Conservation (phyloP, 2,113 vertebrate genomes). For the Grantiella picta region DNA sequence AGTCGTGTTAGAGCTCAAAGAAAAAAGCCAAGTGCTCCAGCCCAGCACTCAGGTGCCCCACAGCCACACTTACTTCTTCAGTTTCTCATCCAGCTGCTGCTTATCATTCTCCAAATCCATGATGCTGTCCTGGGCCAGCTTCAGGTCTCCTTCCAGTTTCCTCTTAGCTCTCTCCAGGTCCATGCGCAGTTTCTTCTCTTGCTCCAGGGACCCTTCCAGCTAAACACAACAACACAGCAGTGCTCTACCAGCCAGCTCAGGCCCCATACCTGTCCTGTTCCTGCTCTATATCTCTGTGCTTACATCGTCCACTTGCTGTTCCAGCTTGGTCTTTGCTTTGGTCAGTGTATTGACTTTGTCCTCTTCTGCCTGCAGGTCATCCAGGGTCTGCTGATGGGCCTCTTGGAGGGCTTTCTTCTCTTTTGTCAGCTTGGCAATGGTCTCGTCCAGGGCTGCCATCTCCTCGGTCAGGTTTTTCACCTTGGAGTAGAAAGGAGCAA, state of each 20-base stretch:
- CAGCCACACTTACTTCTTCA: not conserved
- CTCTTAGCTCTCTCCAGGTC: conserved; percentile 80
- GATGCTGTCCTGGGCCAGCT: not conserved
- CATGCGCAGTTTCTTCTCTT: conserved; percentile 84
- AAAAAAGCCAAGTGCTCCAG: not conserved
- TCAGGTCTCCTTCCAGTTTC: conserved; percentile 64
- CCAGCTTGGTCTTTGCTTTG: not conserved
- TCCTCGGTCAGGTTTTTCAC: conserved; percentile 84
- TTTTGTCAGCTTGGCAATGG: conserved; percentile 77
- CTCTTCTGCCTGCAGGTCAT: not conserved
- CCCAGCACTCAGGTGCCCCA: not conserved
- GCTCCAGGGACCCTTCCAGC: conserved; percentile 85
- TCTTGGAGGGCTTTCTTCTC: conserved; percentile 76
- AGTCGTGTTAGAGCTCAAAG: too few relatives aligned
- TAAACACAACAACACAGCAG: not conserved
- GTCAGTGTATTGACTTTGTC: not conserved
- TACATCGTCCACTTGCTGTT: not conserved
- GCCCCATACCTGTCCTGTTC: not conserved
- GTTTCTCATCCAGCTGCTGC: not conserved
- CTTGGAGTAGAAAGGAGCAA: not conserved
- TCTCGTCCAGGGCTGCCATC: conserved; percentile 83
- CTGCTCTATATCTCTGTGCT: not conserved
- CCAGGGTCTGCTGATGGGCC: conserved; percentile 29
- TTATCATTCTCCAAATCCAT: conserved; percentile 86
- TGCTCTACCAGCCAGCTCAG: not conserved